Base-by-base conservation (phyloP, 2,113 vertebrate species). In the Steatornis caripensis region DNA sequence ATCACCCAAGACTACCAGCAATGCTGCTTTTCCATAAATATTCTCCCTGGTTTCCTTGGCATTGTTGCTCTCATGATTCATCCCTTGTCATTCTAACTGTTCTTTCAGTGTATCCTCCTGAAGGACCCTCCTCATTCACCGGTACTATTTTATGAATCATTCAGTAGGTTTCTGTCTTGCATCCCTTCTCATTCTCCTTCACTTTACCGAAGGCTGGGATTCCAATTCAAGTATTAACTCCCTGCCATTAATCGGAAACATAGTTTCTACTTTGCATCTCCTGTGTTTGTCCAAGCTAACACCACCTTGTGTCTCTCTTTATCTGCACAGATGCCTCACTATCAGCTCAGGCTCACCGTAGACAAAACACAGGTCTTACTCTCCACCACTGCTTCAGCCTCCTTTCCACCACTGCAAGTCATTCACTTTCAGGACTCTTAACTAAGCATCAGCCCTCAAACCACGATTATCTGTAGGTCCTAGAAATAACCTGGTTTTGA, bases 241-340 rank as follows among this genome's bases (percentile, higher is more conserved):
- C 23, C 8, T n/a, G 34, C 12, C 27, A 62, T 36, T 37, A 60
- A 48, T 37, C 64, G 89, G 41, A 84, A 83, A 51, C 22, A 60
- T 7, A 27, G 10, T 39, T 74, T 54, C 51, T 71, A 11, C 5
- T 58, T 65, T 3, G 0, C 12, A 12, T 17, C 48, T 79, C 15
- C 65, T 9, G 15, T 9, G 34, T 51, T 53, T 61, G 62, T 16
- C 79, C 60, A 78, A 58, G 48, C 19, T 69, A 84, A 65, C 41
- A 46, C 5, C 8, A 48, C 32, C 29, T 14, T 36, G 14, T 2
- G 0, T 9, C n/a, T 20, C 24, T n/a, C 19, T 7, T 4, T 53
- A 46, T 37, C 36, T 3, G 0, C 2, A 41, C 6, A 9, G n/a
- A 75, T 3, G 10, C 23, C 49, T 49, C 37, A 12, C 26, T 24